phyloP scores from a whole-genome alignment of 2,888 invertebrate genomes.

The Xestia c-nigrum region DNA sequence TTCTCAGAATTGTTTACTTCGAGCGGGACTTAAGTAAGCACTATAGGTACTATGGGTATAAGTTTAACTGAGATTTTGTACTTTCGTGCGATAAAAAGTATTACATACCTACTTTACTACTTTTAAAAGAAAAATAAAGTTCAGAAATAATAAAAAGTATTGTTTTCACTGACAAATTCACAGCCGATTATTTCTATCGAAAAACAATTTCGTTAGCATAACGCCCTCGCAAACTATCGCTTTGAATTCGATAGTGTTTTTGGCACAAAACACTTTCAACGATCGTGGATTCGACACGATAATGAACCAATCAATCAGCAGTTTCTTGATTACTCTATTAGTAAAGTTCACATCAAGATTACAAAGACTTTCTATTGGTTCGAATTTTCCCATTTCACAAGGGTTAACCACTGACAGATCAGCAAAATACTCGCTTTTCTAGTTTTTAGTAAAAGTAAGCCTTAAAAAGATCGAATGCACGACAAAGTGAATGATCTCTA shows the following conservation, averaged over 20 bases:
- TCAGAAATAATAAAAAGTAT: neutral
- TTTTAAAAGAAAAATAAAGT: neutral
- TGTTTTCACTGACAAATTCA: neutral
- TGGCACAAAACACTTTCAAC: neutral
- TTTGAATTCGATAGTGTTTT: neutral
- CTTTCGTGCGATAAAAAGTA: neutral
- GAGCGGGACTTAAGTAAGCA: too few species aligned
- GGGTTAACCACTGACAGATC: too few species aligned
- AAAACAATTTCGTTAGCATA: conserved; percentile 22
- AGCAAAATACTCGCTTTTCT: neutral
- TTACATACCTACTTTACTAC: neutral
- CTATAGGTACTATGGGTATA: neutral
- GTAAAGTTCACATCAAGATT: conserved; percentile 9
- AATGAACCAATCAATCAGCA: conserved; percentile 38
- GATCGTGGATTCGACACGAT: neutral
- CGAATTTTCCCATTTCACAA: neutral
- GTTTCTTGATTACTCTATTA: conserved; percentile 25
- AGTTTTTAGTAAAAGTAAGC: neutral
- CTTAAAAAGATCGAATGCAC: neutral
- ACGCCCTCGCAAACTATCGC: conserved; percentile 12
- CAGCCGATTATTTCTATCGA: conserved; percentile 15
- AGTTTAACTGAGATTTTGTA: neutral
- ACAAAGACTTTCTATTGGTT: conserved; percentile 7
- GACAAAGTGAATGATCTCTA: neutral
- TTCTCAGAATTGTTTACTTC: conserved; percentile 2